Conservation (phyloP, 2,888 invertebrate species). For the Diaprepes abbreviatus region DNA sequence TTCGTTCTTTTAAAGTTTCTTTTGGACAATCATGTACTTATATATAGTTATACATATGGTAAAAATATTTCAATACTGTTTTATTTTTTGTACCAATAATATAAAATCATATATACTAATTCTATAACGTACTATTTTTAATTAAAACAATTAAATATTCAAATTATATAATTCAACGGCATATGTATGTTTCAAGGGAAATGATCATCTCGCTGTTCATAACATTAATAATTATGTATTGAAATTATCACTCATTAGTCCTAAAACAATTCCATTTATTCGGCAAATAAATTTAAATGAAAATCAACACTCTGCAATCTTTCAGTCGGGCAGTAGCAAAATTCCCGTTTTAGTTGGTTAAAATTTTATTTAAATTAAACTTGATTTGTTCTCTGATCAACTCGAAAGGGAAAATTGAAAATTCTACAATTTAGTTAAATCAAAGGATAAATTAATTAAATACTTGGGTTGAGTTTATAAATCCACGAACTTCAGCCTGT, state of each 20-base stretch:
- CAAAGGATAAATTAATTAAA: slow-evolving; percentile 20
- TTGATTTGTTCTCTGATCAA: slow-evolving; percentile 17
- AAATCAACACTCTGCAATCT: neutral
- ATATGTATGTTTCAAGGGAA: too few species aligned
- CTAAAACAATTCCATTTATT: neutral
- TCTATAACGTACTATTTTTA: too few species aligned
- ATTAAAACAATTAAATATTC: too few species aligned
- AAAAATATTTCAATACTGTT: too few species aligned
- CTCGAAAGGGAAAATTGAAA: slow-evolving; percentile 17
- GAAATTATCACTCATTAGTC: neutral
- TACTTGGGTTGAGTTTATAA: neutral
- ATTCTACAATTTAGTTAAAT: slow-evolving; percentile 9
- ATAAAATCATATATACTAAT: too few species aligned
- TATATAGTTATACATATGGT: too few species aligned
- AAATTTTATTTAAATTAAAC: slow-evolving; percentile 31
- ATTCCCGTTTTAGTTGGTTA: slow-evolving; percentile 20
- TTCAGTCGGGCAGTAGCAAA: neutral
- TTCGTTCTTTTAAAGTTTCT: too few species aligned
- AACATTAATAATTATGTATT: neutral
- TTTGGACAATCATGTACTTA: too few species aligned
- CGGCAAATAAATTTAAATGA: neutral
- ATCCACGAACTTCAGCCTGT: too few species aligned
- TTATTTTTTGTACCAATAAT: too few species aligned
- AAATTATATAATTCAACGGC: too few species aligned
- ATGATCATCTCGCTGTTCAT: neutral